phyloP scores from a whole-genome alignment of 2,888 invertebrate species.

The Calameuta idolon region DNA sequence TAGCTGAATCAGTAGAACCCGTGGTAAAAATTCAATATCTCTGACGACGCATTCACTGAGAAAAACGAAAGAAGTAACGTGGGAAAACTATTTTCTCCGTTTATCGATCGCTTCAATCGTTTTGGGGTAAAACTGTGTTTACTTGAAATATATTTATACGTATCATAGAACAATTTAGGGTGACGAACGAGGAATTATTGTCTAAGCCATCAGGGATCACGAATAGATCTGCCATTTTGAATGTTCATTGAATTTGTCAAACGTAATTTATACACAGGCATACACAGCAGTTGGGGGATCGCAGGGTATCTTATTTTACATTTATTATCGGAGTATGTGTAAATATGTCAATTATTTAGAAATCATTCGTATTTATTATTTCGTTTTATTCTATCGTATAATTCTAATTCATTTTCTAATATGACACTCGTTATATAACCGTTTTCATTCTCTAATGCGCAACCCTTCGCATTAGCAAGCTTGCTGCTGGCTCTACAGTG shows the following conservation, averaged over 20 bases:
- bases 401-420: not conserved
- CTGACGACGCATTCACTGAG: not conserved
- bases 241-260: slow-evolving; percentile 55
- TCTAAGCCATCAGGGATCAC: not conserved
- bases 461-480: slow-evolving; percentile 56
- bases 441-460: slow-evolving; percentile 44
- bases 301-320: not conserved
- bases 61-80: not conserved
- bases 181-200: not conserved
- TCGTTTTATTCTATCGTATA: not conserved
- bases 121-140: not conserved
- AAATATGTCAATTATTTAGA: not conserved
- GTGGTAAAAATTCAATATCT: not conserved
- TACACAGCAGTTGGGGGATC: not conserved
- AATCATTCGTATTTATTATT: not conserved
- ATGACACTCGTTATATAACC: not conserved
- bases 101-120: not conserved
- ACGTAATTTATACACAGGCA: slow-evolving; percentile 42
- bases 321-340: not conserved
- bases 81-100: not conserved
- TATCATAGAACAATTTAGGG: not conserved
- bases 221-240: slow-evolving; percentile 18
- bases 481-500: slow-evolving; percentile 46
- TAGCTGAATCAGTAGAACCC: not conserved
- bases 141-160: not conserved